Evolutionary conservation across 35 echinoderm and acorn worm genomes (phyloP).

Genomic region (Nesometra sesokonis): DNA sequence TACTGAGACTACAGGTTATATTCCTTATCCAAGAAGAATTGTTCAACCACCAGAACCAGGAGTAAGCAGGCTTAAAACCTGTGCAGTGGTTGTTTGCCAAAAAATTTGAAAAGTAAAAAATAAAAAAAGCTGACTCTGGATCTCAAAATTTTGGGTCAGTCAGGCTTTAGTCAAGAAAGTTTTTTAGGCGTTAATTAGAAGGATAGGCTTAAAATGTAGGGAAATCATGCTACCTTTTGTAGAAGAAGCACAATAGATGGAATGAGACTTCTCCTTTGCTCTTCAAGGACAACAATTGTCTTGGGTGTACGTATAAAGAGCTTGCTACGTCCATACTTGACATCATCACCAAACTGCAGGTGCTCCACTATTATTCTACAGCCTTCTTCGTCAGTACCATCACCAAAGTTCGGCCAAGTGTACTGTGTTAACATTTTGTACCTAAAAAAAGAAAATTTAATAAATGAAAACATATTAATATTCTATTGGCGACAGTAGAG

Average conservation of each 20-base stretch:
- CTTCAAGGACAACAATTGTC: slow-evolving; percentile 84
- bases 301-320: slow-evolving; percentile 88
- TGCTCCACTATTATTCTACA: slow-evolving; percentile 51
- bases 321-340: slow-evolving; percentile 82
- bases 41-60: too few species aligned
- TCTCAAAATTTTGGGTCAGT: too few species aligned
- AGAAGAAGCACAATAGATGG: slow-evolving; percentile 74
- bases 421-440: slow-evolving; percentile 93
- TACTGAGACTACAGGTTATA: too few species aligned
- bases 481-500: too few species aligned
- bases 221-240: slow-evolving; percentile 87
- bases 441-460: slow-evolving; percentile 12
- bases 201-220: too few species aligned
- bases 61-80: too few species aligned
- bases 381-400: slow-evolving; percentile 48
- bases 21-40: too few species aligned
- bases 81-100: too few species aligned
- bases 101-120: too few species aligned
- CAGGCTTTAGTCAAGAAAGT: too few species aligned
- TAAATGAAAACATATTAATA: not conserved
- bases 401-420: slow-evolving; percentile 93
- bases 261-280: slow-evolving; percentile 51
- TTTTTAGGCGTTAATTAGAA: too few species aligned
- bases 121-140: too few species aligned
- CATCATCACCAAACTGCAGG: slow-evolving; percentile 48